Conservation (phyloP, 2,888 invertebrate genomes). For the Odontomyia ornata region DNA sequence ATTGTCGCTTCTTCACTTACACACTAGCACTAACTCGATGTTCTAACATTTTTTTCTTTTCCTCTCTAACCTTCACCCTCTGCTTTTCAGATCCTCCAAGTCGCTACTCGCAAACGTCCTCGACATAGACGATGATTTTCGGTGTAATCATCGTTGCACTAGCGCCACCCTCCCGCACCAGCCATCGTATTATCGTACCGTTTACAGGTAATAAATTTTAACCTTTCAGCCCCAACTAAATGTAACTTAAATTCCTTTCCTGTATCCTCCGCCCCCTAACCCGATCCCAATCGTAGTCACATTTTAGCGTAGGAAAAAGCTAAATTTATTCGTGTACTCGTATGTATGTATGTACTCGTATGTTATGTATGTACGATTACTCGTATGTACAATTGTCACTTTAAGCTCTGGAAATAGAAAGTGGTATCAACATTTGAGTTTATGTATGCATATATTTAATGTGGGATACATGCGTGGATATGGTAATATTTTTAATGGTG, state of each 20-base stretch:
- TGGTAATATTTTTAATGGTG: not conserved
- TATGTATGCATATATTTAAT: not conserved
- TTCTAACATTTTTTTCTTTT: slow-evolving; percentile 18
- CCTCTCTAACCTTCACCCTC: slow-evolving; percentile 5
- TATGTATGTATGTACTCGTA: no score
- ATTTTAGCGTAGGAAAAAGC: slow-evolving; percentile 15
- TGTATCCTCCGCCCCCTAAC: not conserved
- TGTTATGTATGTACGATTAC: no score
- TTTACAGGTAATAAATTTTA: slow-evolving; percentile 67
- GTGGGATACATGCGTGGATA: not conserved
- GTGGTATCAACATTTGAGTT: slow-evolving; percentile 12
- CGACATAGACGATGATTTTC: slow-evolving; percentile 96
- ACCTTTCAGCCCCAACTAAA: slow-evolving; percentile 60
- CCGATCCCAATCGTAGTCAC: not conserved
- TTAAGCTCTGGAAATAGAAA: slow-evolving; percentile 15
- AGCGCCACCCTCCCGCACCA: slow-evolving; percentile 67
- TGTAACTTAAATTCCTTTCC: slow-evolving; percentile 21
- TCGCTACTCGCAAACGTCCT: slow-evolving; percentile 95
- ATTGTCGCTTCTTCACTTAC: not conserved
- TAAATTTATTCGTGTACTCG: not conserved
- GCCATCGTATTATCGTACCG: slow-evolving; percentile 74
- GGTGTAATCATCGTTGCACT: slow-evolving; percentile 75
- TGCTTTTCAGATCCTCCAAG: slow-evolving; percentile 78
- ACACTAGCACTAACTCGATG: not conserved
- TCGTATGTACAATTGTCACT: not conserved